Evolutionary conservation across 2,797 vertebrate genomes (phyloP), one percentile per base, ranked within the genome.

Genomic region (Poecile montanus): DNA sequence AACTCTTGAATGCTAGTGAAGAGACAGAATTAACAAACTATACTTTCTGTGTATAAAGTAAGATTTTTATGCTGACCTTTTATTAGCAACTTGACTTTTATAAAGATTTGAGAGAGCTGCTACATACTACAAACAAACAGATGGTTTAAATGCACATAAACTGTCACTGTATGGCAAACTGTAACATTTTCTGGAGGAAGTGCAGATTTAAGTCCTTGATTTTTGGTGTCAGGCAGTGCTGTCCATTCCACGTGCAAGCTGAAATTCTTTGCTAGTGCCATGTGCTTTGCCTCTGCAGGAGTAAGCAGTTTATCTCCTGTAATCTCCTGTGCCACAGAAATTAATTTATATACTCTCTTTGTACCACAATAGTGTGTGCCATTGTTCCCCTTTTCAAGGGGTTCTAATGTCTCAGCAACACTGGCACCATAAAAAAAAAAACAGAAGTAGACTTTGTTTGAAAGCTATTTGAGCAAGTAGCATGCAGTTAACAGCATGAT

Each of bases 301-400:
- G 58, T 97, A 95, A 96, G 91, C 89, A 62, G 76, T 97, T 96
- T 95, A 94, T 88, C 85, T 93, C 86, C 86, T 85, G 27, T 94
- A 92, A 96, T 94, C 81, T 86, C 17, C 60, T 82, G 47, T 53
- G 67, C 32, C 5, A 15, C 50, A 92, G 70, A 94, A 95, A 73
- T 91, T 68, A 77, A 72, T 85, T 83, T 93, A 53, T 72, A 38
- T 86, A 65, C 45, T 87, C 30, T 80, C 91, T 96, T 95, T 96
- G 84, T 95, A 36, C 32, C 38, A 50, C 36, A 85, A 4, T 38
- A 91, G 42, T 68, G 54, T 51, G 23, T 89, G 71, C 29, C 71
- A 88, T 94, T 96, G 86, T 95, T 94, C 29, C 29, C 23, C 26
- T 80, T 91, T 83, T 91, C 71, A 70, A 80, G 78, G 36, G 16